These are phyloP conservation scores for Syrphus vitripennis DNA, from an alignment of 2,888 invertebrate species.

Conservation along the genomic window DNA sequence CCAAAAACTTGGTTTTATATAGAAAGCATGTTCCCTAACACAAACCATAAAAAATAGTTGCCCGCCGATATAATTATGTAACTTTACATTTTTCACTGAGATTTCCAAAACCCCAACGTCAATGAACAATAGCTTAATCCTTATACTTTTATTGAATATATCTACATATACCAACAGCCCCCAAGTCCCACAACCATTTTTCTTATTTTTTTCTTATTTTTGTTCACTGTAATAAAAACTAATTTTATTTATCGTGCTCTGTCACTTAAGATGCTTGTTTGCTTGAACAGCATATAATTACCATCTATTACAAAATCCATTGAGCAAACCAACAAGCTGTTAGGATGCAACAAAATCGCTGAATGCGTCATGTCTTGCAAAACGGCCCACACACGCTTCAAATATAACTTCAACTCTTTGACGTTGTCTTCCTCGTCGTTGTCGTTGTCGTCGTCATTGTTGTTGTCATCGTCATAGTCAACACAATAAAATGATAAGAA, in stretches of 20 bases:
- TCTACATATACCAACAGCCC: no score
- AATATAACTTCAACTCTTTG: constrained; percentile 4
- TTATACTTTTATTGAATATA: no score
- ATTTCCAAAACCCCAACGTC: background rate
- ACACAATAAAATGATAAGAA: constrained; percentile 42
- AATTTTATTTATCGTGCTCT: constrained; percentile 54
- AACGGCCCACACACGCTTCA: constrained; percentile 49
- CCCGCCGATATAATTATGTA: no score
- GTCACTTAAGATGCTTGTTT: constrained; percentile 41
- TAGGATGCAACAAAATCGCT: constrained; percentile 53
- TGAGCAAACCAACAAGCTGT: constrained; percentile 37
- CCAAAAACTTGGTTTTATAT: no score
- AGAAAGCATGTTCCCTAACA: no score
- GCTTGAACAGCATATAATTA: constrained; percentile 66
- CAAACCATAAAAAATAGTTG: no score
- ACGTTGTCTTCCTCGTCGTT: background rate
- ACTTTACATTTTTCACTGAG: background rate
- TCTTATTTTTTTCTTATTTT: no score
- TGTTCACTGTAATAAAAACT: constrained; percentile 30
- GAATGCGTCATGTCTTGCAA: constrained; percentile 46
- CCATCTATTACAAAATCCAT: constrained; percentile 62
- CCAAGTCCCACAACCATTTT: constrained; percentile 45
- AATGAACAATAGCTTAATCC: constrained; percentile 4
- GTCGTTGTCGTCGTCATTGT: background rate
- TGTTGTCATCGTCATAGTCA: constrained; percentile 6